phyloP scores from a whole-genome alignment of 2,113 vertebrate species.

The Passerina amoena region DNA sequence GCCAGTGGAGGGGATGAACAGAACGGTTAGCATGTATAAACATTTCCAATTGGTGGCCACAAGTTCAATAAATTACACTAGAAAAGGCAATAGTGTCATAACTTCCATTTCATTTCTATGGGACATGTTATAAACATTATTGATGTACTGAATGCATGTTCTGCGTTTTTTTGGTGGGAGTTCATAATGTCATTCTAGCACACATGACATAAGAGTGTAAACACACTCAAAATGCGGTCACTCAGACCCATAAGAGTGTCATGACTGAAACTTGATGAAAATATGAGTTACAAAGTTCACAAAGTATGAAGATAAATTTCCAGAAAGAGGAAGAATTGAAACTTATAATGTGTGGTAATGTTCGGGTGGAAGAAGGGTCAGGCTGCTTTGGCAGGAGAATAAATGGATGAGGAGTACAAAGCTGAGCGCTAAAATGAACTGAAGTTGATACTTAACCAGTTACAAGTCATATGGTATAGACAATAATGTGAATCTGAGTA shows the following conservation, averaged over 20 bases:
- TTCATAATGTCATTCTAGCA: not conserved
- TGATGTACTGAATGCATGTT: not conserved
- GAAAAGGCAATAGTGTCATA: not conserved
- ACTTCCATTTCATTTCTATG: not conserved
- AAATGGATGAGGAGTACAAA: not conserved
- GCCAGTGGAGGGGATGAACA: not conserved
- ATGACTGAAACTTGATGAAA: not conserved
- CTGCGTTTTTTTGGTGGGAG: not conserved
- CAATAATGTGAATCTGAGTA: not conserved
- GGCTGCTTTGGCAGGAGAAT: constrained; percentile 31
- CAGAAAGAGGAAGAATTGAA: constrained; percentile 6
- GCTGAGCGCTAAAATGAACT: not conserved
- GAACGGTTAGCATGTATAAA: not conserved
- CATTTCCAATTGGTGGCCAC: not conserved
- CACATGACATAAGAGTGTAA: not conserved
- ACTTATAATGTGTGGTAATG: not conserved
- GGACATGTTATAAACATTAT: not conserved
- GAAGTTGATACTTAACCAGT: not conserved
- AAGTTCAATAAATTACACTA: not conserved
- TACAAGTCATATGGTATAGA: not conserved
- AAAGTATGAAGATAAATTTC: constrained; percentile 9
- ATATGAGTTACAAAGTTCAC: not conserved
- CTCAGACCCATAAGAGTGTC: not conserved
- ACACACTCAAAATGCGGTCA: not conserved
- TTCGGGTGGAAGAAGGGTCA: not conserved